Evolutionary conservation across 2,888 invertebrate species (phyloP), one percentile per base, ranked within the genome.

Genomic region (Apodemia duryi): DNA sequence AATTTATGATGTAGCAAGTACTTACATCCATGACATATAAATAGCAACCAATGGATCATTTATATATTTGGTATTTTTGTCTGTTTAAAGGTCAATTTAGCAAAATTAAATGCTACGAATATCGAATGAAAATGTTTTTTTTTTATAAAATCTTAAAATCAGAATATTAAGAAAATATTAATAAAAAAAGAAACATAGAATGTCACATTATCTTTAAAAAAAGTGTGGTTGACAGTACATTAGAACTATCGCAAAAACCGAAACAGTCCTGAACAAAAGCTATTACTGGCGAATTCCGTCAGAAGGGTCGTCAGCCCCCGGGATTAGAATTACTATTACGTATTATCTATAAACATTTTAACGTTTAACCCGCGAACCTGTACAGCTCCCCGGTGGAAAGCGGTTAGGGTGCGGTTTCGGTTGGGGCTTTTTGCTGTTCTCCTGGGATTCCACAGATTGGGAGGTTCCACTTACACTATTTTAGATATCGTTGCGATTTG

Each of bases 261-360:
- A 83, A 81, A 79, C 76, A 74, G 75, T 75, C 11, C 46, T 46
- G 46, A 46, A 46, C 86, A 88, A 86, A 85, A 81, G 83, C 83
- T 77, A 86, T 86, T 84, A 84, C 78, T 77, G 73, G 81, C 81
- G 79, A 84, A 90, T 90, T 84, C 88, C 86, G 75, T 78, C 79
- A 84, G 82, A 77, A 83, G 83, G 83, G 77, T 69, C 68, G 65
- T 49, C 66, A 66, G 68, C 84, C 82, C 79, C 72, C 64, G 71
- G 70, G 79, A 84, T 82, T 79, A 85, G 85, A 84, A 85, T 86
- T 84, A 86, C 86, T 85, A 88, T 89, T 86, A 83, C 84, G 81
- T 83, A 88, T 91, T 90, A 91, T 91, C 89, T 91, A 86, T 91
- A 91, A 91, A 90, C 90, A 91, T 91, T 91, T 90, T 88, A 91